Percentiles rank a stretch among this genome's conserved stretches.
Conservation (phyloP, 2,113 vertebrate species). For the Barnardius zonarius region DNA sequence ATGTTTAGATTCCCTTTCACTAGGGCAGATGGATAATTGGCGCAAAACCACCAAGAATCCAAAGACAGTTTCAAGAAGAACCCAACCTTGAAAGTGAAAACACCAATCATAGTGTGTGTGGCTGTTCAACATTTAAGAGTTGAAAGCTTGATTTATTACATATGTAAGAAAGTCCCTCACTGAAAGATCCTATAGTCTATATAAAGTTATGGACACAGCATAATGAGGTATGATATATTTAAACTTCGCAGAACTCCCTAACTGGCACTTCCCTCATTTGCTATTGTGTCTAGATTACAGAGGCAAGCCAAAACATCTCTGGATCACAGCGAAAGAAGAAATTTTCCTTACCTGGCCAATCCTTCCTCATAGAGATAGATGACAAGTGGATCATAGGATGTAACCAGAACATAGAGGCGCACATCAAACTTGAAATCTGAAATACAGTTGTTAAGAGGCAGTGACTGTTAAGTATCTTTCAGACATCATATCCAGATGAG, state of each 20-base stretch:
- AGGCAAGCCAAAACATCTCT: neutral
- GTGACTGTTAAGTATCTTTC: neutral
- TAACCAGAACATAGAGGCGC: constrained; percentile 93
- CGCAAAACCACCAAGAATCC: neutral
- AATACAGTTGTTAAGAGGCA: constrained; percentile 23
- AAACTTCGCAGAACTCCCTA: neutral
- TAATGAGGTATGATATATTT: neutral
- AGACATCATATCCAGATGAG: neutral
- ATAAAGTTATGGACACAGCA: neutral
- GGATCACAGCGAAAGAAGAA: neutral
- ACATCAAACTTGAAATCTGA: constrained; percentile 96
- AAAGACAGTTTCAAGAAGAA: neutral
- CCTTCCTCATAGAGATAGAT: constrained; percentile 97
- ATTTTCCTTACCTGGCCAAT: constrained; percentile 86
- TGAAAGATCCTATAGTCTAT: neutral
- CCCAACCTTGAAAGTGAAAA: neutral
- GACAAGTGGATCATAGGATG: constrained; percentile 92
- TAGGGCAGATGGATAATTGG: neutral
- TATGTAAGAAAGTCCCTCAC: neutral
- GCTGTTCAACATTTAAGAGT: neutral
- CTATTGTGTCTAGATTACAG: neutral
- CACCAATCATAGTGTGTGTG: neutral
- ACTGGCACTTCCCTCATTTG: neutral
- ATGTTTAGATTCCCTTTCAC: neutral
- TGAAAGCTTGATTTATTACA: neutral